Conservation (phyloP, 2,797 vertebrate species). For the Diglossa cyanea region DNA sequence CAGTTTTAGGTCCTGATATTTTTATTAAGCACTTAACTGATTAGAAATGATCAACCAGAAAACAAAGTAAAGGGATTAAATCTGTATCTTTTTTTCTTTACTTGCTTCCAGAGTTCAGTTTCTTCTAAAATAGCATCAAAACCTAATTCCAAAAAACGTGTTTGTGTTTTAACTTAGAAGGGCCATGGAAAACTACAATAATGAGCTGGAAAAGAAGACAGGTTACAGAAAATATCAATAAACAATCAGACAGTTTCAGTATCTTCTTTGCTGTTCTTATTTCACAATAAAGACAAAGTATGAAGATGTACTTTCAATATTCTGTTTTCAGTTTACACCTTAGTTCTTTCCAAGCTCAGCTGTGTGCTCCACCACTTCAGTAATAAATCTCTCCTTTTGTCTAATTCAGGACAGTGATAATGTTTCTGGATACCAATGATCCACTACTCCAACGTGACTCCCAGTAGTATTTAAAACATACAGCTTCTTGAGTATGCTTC, state of each 20-base stretch:
- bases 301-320: neutral
- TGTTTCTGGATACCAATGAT: neutral
- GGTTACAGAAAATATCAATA: neutral
- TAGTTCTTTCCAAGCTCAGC: neutral
- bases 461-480: conserved; percentile 33
- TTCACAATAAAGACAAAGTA: neutral
- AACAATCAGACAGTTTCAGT: neutral
- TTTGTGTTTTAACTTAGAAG: neutral
- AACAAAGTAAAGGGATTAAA: neutral
- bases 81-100: neutral
- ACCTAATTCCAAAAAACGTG: neutral
- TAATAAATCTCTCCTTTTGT: neutral
- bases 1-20: neutral
- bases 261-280: neutral
- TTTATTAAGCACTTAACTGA: neutral
- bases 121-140: neutral
- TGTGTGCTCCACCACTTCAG: neutral
- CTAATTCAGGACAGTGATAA: neutral
- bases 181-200: neutral
- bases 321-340: neutral
- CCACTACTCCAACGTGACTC: neutral
- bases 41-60: neutral
- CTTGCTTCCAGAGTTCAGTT: neutral
- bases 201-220: neutral
- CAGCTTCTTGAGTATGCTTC: conserved; percentile 31